Conservation (phyloP, 2,888 invertebrate species). For the Ommatoiulus sabulosus region DNA sequence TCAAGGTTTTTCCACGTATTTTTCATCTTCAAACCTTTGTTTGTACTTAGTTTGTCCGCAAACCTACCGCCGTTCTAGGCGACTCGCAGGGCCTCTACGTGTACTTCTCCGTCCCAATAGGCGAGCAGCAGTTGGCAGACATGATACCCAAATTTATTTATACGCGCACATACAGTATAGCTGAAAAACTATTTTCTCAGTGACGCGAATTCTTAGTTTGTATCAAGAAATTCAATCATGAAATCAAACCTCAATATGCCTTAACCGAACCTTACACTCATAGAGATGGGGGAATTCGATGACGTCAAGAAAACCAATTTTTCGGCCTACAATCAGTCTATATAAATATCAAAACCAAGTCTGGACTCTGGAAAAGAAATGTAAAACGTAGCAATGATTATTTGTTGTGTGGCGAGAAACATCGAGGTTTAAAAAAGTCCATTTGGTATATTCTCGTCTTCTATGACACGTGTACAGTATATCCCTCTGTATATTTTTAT, state of each 20-base stretch:
- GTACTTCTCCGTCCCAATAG: neutral
- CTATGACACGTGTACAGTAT: neutral
- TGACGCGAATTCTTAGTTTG: neutral
- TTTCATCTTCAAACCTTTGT: no score
- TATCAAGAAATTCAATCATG: neutral
- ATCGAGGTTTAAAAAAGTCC: neutral
- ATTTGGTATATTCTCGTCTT: neutral
- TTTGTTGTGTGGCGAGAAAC: slow-evolving; percentile 8
- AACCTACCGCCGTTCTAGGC: neutral
- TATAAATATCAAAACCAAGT: slow-evolving; percentile 11
- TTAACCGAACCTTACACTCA: neutral
- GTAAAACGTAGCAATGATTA: neutral
- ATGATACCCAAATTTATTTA: neutral
- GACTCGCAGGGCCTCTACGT: neutral
- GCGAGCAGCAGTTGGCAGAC: neutral
- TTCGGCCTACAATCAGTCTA: neutral
- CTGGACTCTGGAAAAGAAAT: neutral
- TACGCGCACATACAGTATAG: neutral
- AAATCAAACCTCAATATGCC: slow-evolving; percentile 34
- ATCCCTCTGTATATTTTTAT: slow-evolving; percentile 21
- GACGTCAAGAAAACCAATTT: slow-evolving; percentile 10
- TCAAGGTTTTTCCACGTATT: no score
- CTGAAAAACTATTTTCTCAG: neutral
- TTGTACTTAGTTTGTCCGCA: no score
- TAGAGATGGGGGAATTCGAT: neutral